Evolutionary conservation across 2,888 invertebrate genomes (phyloP).

Genomic region (Nymphalis polychloros): DNA sequence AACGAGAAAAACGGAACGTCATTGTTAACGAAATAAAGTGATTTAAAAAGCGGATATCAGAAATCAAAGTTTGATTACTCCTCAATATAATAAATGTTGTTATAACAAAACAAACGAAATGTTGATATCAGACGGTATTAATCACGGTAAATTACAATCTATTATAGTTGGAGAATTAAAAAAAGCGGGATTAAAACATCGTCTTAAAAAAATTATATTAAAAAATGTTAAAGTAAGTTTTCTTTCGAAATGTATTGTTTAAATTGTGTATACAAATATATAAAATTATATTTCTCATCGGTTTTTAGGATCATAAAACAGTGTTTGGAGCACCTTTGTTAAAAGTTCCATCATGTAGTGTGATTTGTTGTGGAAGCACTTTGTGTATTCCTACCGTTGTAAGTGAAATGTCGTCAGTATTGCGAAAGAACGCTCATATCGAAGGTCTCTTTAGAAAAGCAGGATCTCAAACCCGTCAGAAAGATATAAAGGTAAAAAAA

Average conservation of each 20-base stretch:
- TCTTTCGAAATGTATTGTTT: not conserved
- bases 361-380: constrained; percentile 85
- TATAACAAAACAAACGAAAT: constrained; percentile 57
- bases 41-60: constrained; percentile 31
- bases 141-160: constrained; percentile 74
- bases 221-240: constrained; percentile 75
- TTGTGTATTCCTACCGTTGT: constrained; percentile 88
- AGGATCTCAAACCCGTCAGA: constrained; percentile 90
- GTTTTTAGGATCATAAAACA: constrained; percentile 69
- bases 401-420: constrained; percentile 85
- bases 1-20: constrained; percentile 30
- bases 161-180: constrained; percentile 85
- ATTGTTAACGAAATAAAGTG: constrained; percentile 37
- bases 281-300: constrained; percentile 13
- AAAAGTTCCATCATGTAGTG: constrained; percentile 75
- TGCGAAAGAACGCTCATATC: constrained; percentile 85
- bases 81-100: constrained; percentile 15
- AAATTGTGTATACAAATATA: not conserved
- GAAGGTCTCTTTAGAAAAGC: constrained; percentile 95
- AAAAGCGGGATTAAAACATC: constrained; percentile 86
- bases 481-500: constrained; percentile 86
- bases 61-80: constrained; percentile 26
- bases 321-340: constrained; percentile 75
- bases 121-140: constrained; percentile 78
- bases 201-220: constrained; percentile 84